A percentile compares a stretch with the other conserved stretches of the same genome.
Conservation (phyloP, 2,888 invertebrate genomes). For the Brenthis ino region DNA sequence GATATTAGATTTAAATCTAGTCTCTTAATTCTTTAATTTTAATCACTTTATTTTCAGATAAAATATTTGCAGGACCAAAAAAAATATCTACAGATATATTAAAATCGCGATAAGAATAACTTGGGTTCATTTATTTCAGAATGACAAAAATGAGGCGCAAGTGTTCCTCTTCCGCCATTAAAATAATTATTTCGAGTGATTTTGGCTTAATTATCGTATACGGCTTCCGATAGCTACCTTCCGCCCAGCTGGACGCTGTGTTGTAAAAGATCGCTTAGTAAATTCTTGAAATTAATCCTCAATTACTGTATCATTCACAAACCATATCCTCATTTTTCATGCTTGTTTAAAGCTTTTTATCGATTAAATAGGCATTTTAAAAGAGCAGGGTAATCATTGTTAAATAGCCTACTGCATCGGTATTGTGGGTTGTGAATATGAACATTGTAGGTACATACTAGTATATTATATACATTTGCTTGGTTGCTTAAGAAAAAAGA, state of each 20-base stretch:
- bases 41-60: background rate
- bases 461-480: too few species aligned
- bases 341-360: too few species aligned
- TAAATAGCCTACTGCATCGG: too few species aligned
- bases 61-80: background rate
- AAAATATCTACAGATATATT: background rate
- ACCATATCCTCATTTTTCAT: background rate
- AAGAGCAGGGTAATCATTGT: too few species aligned
- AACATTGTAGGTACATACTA: too few species aligned
- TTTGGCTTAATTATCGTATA: conserved; percentile 71
- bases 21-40: too few species aligned
- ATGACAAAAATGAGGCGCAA: conserved; percentile 45
- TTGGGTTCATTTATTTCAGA: conserved; percentile 22
- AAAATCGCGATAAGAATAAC: background rate
- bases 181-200: conserved; percentile 73
- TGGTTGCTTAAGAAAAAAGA: too few species aligned
- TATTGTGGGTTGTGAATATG: too few species aligned
- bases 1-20: too few species aligned
- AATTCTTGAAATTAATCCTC: conserved; percentile 19
- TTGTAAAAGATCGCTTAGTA: conserved; percentile 31
- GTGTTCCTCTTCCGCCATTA: conserved; percentile 79
- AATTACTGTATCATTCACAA: conserved; percentile 15
- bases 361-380: too few species aligned
- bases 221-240: conserved; percentile 65
- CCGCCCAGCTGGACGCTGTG: conserved; percentile 45